phyloP scores from a whole-genome alignment of 2,113 vertebrate genomes.

The Erythrocercus mccallii region DNA sequence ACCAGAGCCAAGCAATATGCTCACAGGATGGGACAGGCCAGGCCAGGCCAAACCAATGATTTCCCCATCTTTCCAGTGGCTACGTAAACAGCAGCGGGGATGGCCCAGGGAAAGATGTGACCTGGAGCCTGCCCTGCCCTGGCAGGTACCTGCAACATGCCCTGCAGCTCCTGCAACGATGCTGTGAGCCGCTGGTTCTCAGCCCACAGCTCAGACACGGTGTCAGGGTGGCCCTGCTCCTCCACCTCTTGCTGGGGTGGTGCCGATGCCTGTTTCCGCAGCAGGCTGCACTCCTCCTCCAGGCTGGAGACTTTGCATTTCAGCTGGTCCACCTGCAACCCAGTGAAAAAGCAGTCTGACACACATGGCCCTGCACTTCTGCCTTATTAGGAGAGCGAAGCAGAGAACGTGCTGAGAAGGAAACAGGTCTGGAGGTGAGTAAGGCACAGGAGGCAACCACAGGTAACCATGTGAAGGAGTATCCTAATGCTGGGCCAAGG shows the following conservation, averaged over 20 bases:
- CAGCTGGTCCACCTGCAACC: conserved; percentile 86
- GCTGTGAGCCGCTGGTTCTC: conserved; percentile 74
- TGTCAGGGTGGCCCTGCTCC: neutral
- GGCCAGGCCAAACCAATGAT: neutral
- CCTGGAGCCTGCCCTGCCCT: neutral
- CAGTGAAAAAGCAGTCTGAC: neutral
- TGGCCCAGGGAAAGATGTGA: neutral
- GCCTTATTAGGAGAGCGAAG: neutral
- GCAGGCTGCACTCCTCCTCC: conserved; percentile 61
- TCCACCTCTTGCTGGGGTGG: conserved; percentile 28
- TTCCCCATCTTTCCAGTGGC: neutral
- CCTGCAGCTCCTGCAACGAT: conserved; percentile 73
- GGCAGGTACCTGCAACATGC: conserved; percentile 66
- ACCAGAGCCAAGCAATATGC: neutral
- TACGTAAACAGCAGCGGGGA: neutral
- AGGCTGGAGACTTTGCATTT: conserved; percentile 79
- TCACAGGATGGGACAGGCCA: neutral
- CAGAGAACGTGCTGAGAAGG: neutral
- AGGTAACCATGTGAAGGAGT: neutral
- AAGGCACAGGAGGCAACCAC: neutral
- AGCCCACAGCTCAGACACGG: conserved; percentile 57
- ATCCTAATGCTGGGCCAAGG: neutral
- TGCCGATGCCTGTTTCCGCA: neutral
- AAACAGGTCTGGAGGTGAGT: neutral
- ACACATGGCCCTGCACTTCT: neutral